Conservation (phyloP, 2,888 invertebrate genomes). For the Troides helena region DNA sequence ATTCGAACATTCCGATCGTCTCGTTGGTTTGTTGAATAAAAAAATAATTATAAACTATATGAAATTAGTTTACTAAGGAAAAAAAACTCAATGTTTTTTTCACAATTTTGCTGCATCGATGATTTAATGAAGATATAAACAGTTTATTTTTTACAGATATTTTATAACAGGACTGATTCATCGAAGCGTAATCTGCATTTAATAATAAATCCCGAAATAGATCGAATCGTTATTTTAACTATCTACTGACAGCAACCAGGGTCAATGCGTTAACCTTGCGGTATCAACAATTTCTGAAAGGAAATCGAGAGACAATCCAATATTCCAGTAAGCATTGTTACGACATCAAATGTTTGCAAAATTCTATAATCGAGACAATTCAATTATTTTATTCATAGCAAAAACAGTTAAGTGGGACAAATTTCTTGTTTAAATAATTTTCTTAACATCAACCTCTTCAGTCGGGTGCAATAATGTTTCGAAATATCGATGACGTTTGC, state of each 20-base stretch:
- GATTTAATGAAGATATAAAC: background rate
- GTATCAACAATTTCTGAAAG: constrained; percentile 34
- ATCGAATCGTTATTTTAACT: constrained; percentile 9
- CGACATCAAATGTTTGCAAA: constrained; percentile 23
- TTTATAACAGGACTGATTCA: background rate
- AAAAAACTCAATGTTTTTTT: background rate
- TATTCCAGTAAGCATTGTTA: constrained; percentile 34
- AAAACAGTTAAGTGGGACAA: constrained; percentile 21
- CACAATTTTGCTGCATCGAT: background rate
- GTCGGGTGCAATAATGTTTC: constrained; percentile 19
- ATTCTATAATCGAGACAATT: constrained; percentile 18
- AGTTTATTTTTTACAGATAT: no score
- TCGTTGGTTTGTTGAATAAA: no score
- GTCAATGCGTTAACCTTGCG: constrained; percentile 33
- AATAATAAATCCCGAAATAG: constrained; percentile 26
- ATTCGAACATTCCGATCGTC: no score
- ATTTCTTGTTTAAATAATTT: constrained; percentile 18
- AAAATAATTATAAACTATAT: no score
- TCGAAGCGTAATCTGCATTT: constrained; percentile 17
- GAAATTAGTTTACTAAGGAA: background rate
- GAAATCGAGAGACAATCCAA: constrained; percentile 32
- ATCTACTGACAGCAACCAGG: constrained; percentile 26
- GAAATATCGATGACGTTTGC: constrained; percentile 19
- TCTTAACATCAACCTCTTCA: constrained; percentile 14
- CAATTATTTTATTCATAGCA: constrained; percentile 12